phyloP scores from a whole-genome alignment of 30 jellyfish, hydroid and myxozoan genomes.

The Cassiopea xamachana region DNA sequence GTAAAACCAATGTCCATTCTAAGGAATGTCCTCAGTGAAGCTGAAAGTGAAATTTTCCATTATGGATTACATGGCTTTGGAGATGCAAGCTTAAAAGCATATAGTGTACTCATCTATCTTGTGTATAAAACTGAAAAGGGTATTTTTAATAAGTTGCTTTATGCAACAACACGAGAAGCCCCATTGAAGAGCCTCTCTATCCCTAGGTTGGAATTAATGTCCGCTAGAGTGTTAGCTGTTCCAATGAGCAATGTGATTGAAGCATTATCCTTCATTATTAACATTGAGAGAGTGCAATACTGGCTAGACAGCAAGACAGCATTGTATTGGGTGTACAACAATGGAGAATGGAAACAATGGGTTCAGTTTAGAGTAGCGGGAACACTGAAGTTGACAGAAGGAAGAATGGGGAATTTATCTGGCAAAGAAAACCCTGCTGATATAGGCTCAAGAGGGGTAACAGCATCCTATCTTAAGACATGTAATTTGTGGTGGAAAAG shows the following conservation, averaged over 20 bases:
- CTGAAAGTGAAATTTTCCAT: constrained; percentile 33
- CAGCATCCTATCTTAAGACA: not conserved
- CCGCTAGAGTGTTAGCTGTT: constrained; percentile 14
- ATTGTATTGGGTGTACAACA: constrained; percentile 23
- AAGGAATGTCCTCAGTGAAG: constrained; percentile 22
- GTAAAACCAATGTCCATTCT: constrained; percentile 10
- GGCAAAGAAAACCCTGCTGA: constrained; percentile 43
- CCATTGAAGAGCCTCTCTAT: constrained; percentile 23
- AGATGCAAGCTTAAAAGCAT: constrained; percentile 64
- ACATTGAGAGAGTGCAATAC: not conserved
- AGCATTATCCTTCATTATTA: not conserved
- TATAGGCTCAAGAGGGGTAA: constrained; percentile 27
- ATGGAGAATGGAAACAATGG: constrained; percentile 39
- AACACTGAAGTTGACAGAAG: constrained; percentile 4
- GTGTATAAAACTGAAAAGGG: constrained; percentile 31
- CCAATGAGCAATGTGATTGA: constrained; percentile 5
- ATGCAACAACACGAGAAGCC: constrained; percentile 59
- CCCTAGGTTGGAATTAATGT: constrained; percentile 39
- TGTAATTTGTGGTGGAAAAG: constrained; percentile 47
- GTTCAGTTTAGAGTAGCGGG: constrained; percentile 47
- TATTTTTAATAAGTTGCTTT: constrained; percentile 1
- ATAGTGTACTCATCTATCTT: constrained; percentile 49
- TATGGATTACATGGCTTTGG: constrained; percentile 69
- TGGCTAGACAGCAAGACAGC: constrained; percentile 43
- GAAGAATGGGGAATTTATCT: constrained; percentile 30